Conservation (phyloP, 2,797 vertebrate species). For the Scarus forsteni region DNA sequence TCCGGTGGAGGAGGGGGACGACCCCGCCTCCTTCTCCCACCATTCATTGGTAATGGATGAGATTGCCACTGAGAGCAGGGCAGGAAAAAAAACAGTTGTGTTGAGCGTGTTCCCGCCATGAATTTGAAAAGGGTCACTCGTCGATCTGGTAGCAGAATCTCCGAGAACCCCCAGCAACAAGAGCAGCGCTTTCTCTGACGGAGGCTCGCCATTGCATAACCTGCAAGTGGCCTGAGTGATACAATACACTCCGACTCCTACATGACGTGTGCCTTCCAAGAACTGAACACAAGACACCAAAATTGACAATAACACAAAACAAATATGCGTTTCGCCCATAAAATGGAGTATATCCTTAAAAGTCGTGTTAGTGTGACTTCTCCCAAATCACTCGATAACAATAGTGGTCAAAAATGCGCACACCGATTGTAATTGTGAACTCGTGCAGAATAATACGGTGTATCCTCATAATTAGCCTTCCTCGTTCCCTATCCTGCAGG, state of each 20-base stretch:
- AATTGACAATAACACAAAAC: conserved; percentile 5
- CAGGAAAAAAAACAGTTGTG: conserved; percentile 51
- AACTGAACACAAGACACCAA: conserved; percentile 19
- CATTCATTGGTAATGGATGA: conserved; percentile 78
- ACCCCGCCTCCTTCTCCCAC: conserved; percentile 79
- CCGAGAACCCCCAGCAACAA: conserved; percentile 81
- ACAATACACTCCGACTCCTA: conserved; percentile 39
- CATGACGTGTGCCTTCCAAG: conserved; percentile 38
- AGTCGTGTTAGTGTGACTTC: conserved; percentile 6
- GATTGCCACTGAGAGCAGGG: conserved; percentile 44
- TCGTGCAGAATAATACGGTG: not conserved
- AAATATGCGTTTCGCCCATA: not conserved
- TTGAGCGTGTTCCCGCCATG: conserved; percentile 79
- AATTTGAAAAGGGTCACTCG: conserved; percentile 77
- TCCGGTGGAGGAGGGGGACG: conserved; percentile 47
- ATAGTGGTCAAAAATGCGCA: conserved; percentile 18
- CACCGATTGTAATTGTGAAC: not conserved
- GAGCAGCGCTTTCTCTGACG: conserved; percentile 77
- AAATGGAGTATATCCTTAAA: not conserved
- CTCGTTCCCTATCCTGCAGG: not conserved
- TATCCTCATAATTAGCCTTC: not conserved
- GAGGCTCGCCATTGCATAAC: conserved; percentile 86
- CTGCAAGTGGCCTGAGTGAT: conserved; percentile 64
- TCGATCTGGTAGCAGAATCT: conserved; percentile 72
- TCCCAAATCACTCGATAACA: conserved; percentile 42